Conservation (phyloP, 2,797 vertebrate species). For the Allobates femoralis region DNA sequence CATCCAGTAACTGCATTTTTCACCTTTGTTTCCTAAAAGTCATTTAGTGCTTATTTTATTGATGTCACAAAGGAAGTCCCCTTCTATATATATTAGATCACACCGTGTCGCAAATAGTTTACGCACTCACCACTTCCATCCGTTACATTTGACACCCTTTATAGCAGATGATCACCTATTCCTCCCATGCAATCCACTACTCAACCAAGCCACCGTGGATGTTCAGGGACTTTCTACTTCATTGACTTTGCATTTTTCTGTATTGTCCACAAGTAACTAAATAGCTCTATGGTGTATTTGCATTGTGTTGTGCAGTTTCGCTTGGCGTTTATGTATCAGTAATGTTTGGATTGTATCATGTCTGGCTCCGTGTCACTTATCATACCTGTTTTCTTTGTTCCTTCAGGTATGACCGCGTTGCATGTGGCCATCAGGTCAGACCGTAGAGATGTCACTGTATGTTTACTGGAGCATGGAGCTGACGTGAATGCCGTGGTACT, state of each 20-base stretch:
- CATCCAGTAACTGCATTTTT: background rate
- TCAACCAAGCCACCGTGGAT: background rate
- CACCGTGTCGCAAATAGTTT: background rate
- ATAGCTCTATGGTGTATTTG: background rate
- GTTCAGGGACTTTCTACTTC: background rate
- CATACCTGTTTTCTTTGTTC: conserved; percentile 1
- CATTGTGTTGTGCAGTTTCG: background rate
- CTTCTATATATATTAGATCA: background rate
- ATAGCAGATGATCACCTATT: background rate
- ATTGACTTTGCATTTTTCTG: background rate
- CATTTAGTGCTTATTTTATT: background rate
- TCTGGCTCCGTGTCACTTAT: background rate
- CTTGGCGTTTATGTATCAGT: background rate
- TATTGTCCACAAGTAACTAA: background rate
- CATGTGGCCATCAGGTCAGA: conserved; percentile 84
- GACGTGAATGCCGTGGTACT: conserved; percentile 87
- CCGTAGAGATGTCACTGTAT: conserved; percentile 73
- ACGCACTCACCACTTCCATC: background rate
- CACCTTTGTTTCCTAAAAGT: background rate
- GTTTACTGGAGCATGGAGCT: conserved; percentile 80
- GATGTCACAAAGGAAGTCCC: background rate
- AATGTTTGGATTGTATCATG: background rate
- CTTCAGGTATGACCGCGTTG: conserved; percentile 84
- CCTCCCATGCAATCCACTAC: background rate
- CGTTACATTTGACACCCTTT: background rate